Evolutionary conservation across 2,113 vertebrate species (phyloP).

Genomic region (Choloepus hoffmanni): DNA sequence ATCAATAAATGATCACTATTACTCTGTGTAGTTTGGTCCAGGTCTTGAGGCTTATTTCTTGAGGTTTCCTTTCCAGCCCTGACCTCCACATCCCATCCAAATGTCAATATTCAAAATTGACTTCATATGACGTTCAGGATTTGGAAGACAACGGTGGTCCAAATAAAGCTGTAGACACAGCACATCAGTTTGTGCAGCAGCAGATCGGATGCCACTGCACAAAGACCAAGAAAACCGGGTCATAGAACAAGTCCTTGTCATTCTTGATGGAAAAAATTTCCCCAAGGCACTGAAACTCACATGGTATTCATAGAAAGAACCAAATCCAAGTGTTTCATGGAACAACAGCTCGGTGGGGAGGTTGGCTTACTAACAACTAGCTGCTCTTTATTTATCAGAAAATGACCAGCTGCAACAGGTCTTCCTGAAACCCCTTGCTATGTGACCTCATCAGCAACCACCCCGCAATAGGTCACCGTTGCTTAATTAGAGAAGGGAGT

Average conservation of each 20-base stretch:
- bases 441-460: slow-evolving; percentile 76
- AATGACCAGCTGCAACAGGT: slow-evolving; percentile 76
- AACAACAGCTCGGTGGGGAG: slow-evolving; percentile 54
- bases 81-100: neutral
- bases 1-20: neutral
- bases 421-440: slow-evolving; percentile 67
- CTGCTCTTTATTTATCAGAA: slow-evolving; percentile 68
- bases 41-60: neutral
- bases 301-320: neutral
- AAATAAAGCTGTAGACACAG: neutral
- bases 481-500: slow-evolving; percentile 73
- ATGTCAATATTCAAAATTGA: neutral
- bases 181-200: neutral
- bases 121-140: neutral
- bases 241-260: neutral
- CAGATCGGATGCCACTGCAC: neutral
- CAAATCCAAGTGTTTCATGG: slow-evolving; percentile 45
- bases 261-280: neutral
- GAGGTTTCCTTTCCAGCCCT: neutral
- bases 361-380: slow-evolving; percentile 48
- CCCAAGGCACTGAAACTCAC: neutral
- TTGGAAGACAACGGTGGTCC: neutral
- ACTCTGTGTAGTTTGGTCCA: neutral
- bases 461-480: slow-evolving; percentile 76
- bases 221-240: neutral